Evolutionary conservation across 1,140 invertebrate species (phyloP), one percentile per base, ranked within the genome.

Genomic region (Hypsibius dujardini): DNA sequence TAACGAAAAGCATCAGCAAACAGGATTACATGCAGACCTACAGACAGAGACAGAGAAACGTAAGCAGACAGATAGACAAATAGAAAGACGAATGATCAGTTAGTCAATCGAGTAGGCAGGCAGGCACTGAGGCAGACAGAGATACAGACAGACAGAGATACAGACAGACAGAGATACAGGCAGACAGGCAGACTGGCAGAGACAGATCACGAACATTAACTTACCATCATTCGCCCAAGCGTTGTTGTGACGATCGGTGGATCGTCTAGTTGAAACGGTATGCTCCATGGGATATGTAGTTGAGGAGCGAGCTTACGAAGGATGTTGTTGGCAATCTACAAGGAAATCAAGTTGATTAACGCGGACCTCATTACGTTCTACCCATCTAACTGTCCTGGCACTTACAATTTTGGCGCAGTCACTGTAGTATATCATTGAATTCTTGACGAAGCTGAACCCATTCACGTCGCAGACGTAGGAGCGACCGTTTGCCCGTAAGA

Each of bases 161-260:
- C n/a, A n/a, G n/a, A n/a, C n/a, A n/a, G n/a, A n/a, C n/a, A n/a
- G n/a, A n/a, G n/a, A n/a, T n/a, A n/a, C n/a, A n/a, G n/a, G n/a
- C n/a, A n/a, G n/a, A n/a, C n/a, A n/a, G n/a, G n/a, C n/a, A n/a
- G n/a, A n/a, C n/a, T n/a, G n/a, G n/a, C n/a, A n/a, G n/a, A n/a
- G n/a, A n/a, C n/a, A n/a, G n/a, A n/a, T n/a, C n/a, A n/a, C n/a
- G n/a, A n/a, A n/a, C n/a, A n/a, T n/a, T n/a, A n/a, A n/a, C n/a
- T n/a, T n/a, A n/a, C 96, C 95, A 99, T 99, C 91, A 98, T 97
- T 83, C 96, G 97, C 3, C 95, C 95, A 79, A 95, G 95, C 1
- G 95, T 98, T 1, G 95, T 99, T 1, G 95, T 95, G 15, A 98
- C 95, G 74, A 98, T 93, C 14, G 95, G 95, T 0, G 95, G 93